Evolutionary conservation across 2,113 vertebrate species (phyloP).

Genomic region (Mustelus asterias): DNA sequence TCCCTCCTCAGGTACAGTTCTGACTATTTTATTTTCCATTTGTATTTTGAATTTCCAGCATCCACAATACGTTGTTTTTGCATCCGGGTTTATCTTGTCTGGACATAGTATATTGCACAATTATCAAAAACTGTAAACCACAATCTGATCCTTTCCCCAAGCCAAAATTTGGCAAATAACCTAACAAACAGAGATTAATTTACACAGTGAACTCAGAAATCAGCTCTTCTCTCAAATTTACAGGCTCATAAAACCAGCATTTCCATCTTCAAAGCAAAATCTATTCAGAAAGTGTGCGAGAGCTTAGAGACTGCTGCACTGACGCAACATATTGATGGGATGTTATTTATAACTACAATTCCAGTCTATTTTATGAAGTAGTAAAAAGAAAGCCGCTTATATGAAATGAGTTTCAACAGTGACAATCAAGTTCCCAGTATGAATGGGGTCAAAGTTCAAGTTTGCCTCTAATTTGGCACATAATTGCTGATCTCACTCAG

Average conservation of each 20-base stretch:
- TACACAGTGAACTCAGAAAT: neutral
- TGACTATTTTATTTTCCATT: no score
- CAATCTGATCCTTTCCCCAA: neutral
- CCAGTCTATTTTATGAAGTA: slow-evolving; percentile 11
- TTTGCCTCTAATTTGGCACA: neutral
- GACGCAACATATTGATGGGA: neutral
- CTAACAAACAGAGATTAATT: neutral
- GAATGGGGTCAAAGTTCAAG: neutral
- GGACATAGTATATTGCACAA: neutral
- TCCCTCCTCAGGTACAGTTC: neutral
- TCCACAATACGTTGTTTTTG: neutral
- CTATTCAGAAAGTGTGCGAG: neutral
- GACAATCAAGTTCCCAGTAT: neutral
- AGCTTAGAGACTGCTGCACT: neutral
- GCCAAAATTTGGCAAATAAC: neutral
- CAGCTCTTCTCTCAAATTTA: neutral
- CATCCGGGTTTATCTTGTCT: neutral
- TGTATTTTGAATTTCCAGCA: no score
- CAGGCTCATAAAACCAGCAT: neutral
- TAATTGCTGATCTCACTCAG: neutral
- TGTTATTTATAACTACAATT: slow-evolving; percentile 22
- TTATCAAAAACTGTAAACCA: neutral
- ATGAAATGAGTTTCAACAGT: neutral
- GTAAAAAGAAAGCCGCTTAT: neutral
- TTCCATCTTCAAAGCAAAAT: slow-evolving; percentile 8